Conservation (phyloP, 2,797 vertebrate genomes). For the Smutsia gigantea region DNA sequence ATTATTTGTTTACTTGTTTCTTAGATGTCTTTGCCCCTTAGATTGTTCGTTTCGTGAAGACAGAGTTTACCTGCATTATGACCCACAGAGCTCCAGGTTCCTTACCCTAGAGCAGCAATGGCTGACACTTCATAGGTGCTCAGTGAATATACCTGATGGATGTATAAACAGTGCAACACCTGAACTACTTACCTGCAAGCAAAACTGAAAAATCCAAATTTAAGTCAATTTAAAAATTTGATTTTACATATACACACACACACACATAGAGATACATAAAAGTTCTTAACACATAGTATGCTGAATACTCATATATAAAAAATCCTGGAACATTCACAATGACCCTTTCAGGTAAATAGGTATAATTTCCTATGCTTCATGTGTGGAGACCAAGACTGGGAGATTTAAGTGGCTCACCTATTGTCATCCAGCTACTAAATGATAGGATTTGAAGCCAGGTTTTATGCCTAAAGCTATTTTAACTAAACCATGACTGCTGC, state of each 20-base stretch:
- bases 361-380: not conserved
- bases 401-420: not conserved
- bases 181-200: not conserved
- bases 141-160: not conserved
- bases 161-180: not conserved
- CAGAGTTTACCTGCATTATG: not conserved
- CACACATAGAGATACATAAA: not conserved
- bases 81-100: not conserved
- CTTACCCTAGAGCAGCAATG: not conserved
- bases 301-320: not conserved
- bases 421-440: not conserved
- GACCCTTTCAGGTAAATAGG: not conserved
- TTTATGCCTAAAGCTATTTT: constrained; percentile 18
- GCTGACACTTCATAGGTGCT: not conserved
- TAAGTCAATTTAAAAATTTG: not conserved
- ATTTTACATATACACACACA: too few species aligned
- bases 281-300: not conserved
- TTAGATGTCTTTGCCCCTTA: not conserved
- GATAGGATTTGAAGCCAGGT: not conserved
- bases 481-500: not conserved
- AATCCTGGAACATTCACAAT: not conserved
- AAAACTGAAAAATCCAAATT: constrained; percentile 16
- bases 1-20: not conserved
- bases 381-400: not conserved
- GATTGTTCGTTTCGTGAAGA: not conserved